These are phyloP conservation scores for Cataglyphis albicans DNA, from an alignment of 2,888 invertebrate genomes.

Conservation along the genomic window DNA sequence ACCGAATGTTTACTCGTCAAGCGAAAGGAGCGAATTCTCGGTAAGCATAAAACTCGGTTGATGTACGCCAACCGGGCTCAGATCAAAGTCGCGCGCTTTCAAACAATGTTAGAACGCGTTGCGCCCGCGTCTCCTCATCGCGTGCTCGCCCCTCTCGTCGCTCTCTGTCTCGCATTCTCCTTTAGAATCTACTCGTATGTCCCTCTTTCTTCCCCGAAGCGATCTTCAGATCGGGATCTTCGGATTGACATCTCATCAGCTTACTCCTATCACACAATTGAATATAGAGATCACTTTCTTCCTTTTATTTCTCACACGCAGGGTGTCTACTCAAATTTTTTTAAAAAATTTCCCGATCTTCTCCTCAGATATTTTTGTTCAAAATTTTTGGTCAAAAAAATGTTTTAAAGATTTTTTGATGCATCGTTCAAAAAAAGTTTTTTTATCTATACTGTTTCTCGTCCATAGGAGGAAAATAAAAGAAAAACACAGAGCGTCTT, in stretches of 20 bases:
- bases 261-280: too few relatives aligned
- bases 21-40: constrained; percentile 75
- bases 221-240: constrained; percentile 9
- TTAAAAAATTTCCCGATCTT: too few relatives aligned
- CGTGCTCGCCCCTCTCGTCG: constrained; percentile 33
- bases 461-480: too few relatives aligned
- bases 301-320: too few relatives aligned
- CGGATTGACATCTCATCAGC: background rate
- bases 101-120: constrained; percentile 84
- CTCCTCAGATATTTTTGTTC: too few relatives aligned
- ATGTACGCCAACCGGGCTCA: constrained; percentile 82
- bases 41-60: constrained; percentile 83
- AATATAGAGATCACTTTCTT: too few relatives aligned
- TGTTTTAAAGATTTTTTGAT: too few relatives aligned
- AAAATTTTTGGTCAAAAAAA: too few relatives aligned
- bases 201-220: constrained; percentile 25
- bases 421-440: too few relatives aligned
- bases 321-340: too few relatives aligned
- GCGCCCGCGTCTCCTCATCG: constrained; percentile 46
- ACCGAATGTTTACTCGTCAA: constrained; percentile 72
- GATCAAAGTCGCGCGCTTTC: constrained; percentile 85
- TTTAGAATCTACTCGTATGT: background rate
- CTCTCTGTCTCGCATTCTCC: constrained; percentile 20
- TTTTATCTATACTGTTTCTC: too few relatives aligned
- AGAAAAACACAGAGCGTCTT: too few relatives aligned